Evolutionary conservation across 2,797 vertebrate species (phyloP).

Genomic region (Cyclopterus lumpus): DNA sequence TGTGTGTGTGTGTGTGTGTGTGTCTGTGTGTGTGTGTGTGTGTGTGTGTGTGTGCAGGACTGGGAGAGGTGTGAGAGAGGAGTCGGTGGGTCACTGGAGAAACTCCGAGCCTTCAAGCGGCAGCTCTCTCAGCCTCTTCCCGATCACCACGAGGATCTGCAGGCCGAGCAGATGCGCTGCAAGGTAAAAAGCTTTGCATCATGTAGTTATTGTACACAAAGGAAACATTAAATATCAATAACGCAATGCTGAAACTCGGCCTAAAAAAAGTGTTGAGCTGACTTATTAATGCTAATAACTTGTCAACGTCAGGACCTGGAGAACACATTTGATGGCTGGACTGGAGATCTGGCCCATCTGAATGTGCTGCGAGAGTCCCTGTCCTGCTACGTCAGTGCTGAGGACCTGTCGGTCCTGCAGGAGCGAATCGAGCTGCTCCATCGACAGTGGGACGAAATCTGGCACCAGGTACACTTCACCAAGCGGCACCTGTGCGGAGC

Average conservation of each 20-base stretch:
- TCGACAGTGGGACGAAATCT: conserved; percentile 96
- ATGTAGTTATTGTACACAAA: not conserved
- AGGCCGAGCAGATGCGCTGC: conserved; percentile 93
- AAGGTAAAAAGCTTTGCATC: conserved; percentile 81
- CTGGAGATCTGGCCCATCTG: conserved; percentile 89
- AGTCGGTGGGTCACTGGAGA: conserved; percentile 92
- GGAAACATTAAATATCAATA: not conserved
- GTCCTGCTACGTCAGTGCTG: conserved; percentile 86
- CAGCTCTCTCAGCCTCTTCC: conserved; percentile 92
- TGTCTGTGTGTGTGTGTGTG: too few relatives aligned
- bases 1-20: too few relatives aligned
- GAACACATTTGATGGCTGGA: conserved; percentile 91
- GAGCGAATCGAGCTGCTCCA: conserved; percentile 94
- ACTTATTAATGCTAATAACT: not conserved
- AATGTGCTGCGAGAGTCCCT: conserved; percentile 88
- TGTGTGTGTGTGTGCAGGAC: conserved; percentile 89
- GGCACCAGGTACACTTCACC: conserved; percentile 89
- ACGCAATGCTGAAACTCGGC: not conserved
- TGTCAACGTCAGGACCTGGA: conserved; percentile 89
- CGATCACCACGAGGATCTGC: conserved; percentile 93
- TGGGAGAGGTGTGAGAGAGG: conserved; percentile 95
- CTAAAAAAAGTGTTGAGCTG: not conserved
- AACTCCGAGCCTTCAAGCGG: conserved; percentile 91
- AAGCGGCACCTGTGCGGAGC: not conserved
- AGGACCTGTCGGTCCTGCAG: conserved; percentile 91